Conservation (phyloP, 2,888 invertebrate genomes). For the Trilocha varians region DNA sequence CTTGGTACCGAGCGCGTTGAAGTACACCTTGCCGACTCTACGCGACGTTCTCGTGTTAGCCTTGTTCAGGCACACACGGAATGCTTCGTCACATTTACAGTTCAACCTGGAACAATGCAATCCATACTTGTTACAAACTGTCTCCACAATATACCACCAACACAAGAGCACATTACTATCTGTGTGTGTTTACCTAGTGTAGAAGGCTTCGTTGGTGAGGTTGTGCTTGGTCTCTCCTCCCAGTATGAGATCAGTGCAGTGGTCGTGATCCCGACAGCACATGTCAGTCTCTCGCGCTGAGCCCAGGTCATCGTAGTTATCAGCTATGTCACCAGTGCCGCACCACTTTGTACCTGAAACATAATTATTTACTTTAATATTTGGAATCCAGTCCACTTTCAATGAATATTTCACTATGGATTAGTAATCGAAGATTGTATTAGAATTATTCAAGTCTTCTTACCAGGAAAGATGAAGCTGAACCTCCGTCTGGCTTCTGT, state of each 20-base stretch:
- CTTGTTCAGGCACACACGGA: too few species aligned
- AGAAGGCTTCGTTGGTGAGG: slow-evolving; percentile 75
- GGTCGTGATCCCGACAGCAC: slow-evolving; percentile 83
- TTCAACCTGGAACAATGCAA: slow-evolving; percentile 13
- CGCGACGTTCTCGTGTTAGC: slow-evolving; percentile 14
- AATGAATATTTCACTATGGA: too few species aligned
- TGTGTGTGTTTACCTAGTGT: slow-evolving; percentile 54
- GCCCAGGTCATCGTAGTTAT: slow-evolving; percentile 78
- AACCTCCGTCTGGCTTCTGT: too few species aligned
- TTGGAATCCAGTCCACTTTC: too few species aligned
- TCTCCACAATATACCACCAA: too few species aligned
- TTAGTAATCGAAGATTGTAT: too few species aligned
- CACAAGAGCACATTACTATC: too few species aligned
- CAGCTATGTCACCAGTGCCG: slow-evolving; percentile 79
- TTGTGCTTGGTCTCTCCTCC: slow-evolving; percentile 71
- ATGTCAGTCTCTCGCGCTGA: slow-evolving; percentile 74
- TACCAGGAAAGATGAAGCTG: slow-evolving; percentile 40
- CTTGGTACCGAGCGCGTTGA: slow-evolving; percentile 63
- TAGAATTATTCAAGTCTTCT: too few species aligned
- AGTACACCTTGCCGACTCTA: slow-evolving; percentile 69
- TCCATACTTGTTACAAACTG: too few species aligned
- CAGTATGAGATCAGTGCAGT: slow-evolving; percentile 75
- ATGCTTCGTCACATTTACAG: not conserved
- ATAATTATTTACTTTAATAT: too few species aligned
- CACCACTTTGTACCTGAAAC: slow-evolving; percentile 86